A percentile compares a stretch with the other conserved stretches of the same genome.
These are phyloP conservation scores for Stictonetta naevosa DNA, from an alignment of 2,113 vertebrate species.

Conservation along the genomic window DNA sequence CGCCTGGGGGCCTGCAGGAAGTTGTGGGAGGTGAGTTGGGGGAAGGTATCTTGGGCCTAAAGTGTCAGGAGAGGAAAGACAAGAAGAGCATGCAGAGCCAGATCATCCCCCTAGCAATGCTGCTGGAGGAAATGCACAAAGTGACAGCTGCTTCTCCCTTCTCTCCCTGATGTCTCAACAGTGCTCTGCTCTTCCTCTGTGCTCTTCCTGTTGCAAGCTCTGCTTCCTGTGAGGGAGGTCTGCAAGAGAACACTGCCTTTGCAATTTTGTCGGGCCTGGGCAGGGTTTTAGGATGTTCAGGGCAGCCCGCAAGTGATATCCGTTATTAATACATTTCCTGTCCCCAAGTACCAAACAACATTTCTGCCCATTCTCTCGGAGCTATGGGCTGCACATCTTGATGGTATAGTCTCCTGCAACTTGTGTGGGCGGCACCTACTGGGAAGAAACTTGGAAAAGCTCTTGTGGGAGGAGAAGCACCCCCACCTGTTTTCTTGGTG, in stretches of 20 bases:
- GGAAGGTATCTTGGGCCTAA: accelerated
- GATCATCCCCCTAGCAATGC: accelerated
- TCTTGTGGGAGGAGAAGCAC: accelerated
- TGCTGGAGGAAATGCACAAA: not conserved
- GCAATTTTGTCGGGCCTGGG: not conserved
- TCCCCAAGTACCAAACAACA: accelerated
- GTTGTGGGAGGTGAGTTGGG: not conserved
- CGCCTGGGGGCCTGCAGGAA: too few species aligned
- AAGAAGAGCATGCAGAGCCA: accelerated
- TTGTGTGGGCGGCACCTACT: not conserved
- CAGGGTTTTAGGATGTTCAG: not conserved
- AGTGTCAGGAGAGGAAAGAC: too few species aligned
- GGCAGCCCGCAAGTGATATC: not conserved
- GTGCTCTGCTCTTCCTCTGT: not conserved
- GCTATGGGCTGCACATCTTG: not conserved
- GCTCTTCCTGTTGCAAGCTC: not conserved
- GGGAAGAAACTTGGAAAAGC: not conserved
- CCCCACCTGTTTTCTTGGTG: accelerated
- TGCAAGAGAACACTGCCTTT: accelerated
- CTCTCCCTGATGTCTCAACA: not conserved
- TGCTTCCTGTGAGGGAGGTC: not conserved
- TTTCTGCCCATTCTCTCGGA: not conserved
- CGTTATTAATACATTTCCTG: not conserved
- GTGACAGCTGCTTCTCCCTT: not conserved
- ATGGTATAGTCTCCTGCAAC: not conserved